These are phyloP conservation scores for Myopa testacea DNA, from an alignment of 2,888 invertebrate species.

Conservation along the genomic window DNA sequence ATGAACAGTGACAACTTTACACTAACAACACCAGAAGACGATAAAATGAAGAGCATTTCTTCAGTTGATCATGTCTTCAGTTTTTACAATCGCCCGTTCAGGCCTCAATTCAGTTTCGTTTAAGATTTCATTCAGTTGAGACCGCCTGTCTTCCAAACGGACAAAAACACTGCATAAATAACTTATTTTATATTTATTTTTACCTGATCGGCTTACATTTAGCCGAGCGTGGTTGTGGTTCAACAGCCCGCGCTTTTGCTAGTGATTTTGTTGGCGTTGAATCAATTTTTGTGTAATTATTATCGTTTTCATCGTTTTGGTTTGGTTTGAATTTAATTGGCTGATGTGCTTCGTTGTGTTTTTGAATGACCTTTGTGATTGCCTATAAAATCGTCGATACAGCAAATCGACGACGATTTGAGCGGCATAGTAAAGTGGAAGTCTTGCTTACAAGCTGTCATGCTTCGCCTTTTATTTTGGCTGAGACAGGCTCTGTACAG, in stretches of 20 bases:
- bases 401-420: not conserved
- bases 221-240: not conserved
- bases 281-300: not conserved
- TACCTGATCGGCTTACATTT: constrained; percentile 15
- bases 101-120: constrained; percentile 35
- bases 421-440: not conserved
- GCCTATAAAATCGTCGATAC: constrained; percentile 5
- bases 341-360: not conserved
- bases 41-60: constrained; percentile 32
- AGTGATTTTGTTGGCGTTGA: not conserved
- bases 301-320: constrained; percentile 4
- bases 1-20: constrained; percentile 28
- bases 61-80: constrained; percentile 29
- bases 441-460: constrained; percentile 21
- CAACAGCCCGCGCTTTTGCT: constrained; percentile 20
- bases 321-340: not conserved
- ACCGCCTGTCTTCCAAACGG: not conserved
- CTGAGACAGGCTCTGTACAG: constrained; percentile 19
- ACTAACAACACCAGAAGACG: constrained; percentile 8
- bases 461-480: constrained; percentile 30
- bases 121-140: constrained; percentile 32
- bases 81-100: constrained; percentile 25
- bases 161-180: not conserved
- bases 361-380: too few species aligned
- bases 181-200: constrained; percentile 3